Evolutionary conservation across 2,797 vertebrate genomes (phyloP), one percentile per base, ranked within the genome.

Genomic region (Molossus alvarezi): DNA sequence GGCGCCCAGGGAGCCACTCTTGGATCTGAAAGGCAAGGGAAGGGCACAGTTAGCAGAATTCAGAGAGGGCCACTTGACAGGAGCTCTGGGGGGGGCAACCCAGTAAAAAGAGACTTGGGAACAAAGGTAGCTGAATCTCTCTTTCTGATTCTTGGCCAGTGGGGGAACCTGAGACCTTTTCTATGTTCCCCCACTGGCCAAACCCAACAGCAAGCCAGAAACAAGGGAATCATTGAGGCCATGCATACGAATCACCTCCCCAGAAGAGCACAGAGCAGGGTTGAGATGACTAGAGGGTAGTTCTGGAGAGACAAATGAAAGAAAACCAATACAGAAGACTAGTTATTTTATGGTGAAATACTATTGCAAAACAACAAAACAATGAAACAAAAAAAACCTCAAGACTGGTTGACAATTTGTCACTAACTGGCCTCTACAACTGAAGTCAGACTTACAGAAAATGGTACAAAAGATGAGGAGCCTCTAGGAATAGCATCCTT

Each of bases 201-300:
- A 94, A 51, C 33, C 27, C 64, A 73, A 45, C 15, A 88, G 71
- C 79, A 86, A 72, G 48, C 33, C 48, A 58, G 82, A 87, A 65
- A 37, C 41, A 48, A 72, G 48, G 10, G 77, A 73, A 65, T 87
- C 64, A 21, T 6, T 10, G 27, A 79, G 27, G 33, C 14, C 14
- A 21, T 45, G 33, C 14, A 58, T 8, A 41, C 1, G 14, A 21
- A 20, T 55, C 64, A 89, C 21, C 37, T 86, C 27, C 27, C 58
- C 62, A 69, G 67, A 41, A 79, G 60, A 27, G 65, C 9, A 27
- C 20, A 18, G 29, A 77, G 25, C 62, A 85, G 60, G 67, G 37
- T 9, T 76, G 67, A 72, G 58, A 69, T 41, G 12, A 37, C 11
- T 14, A 73, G 12, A 71, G 15, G 51, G 2, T 73, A 23, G 55